These are phyloP conservation scores for Oscheius sp. DNA, from an alignment of 2,888 invertebrate genomes.

Conservation along the genomic window DNA sequence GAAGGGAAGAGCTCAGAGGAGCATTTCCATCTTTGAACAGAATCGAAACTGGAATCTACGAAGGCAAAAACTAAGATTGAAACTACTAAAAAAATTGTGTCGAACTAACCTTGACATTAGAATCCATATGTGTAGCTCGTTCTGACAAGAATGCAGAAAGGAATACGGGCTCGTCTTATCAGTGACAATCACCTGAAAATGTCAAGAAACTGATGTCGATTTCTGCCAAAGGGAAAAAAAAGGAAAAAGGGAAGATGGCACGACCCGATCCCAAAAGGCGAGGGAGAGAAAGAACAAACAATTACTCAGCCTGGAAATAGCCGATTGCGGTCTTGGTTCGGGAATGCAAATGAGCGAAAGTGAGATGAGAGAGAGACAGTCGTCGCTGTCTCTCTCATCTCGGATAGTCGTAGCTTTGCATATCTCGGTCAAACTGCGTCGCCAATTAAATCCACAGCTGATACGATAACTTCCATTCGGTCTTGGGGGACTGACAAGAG, in stretches of 20 bases:
- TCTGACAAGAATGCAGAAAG: background rate
- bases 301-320: conserved; percentile 10
- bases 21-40: too few species aligned
- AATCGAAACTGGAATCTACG: too few species aligned
- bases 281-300: conserved; percentile 18
- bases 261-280: background rate
- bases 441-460: conserved; percentile 34
- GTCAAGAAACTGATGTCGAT: background rate
- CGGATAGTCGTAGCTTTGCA: conserved; percentile 16
- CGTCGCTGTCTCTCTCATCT: background rate
- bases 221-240: background rate
- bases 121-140: conserved; percentile 15
- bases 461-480: conserved; percentile 23
- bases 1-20: too few species aligned
- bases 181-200: conserved; percentile 23
- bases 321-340: background rate
- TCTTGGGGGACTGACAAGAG: background rate
- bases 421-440: conserved; percentile 29
- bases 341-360: conserved; percentile 37
- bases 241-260: background rate
- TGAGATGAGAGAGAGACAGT: conserved; percentile 14
- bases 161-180: conserved; percentile 8
- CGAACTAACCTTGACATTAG: conserved; percentile 25
- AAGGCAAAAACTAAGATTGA: too few species aligned
- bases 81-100: background rate